Conservation (phyloP, 2,888 invertebrate genomes). For the Itoplectis maculator region DNA sequence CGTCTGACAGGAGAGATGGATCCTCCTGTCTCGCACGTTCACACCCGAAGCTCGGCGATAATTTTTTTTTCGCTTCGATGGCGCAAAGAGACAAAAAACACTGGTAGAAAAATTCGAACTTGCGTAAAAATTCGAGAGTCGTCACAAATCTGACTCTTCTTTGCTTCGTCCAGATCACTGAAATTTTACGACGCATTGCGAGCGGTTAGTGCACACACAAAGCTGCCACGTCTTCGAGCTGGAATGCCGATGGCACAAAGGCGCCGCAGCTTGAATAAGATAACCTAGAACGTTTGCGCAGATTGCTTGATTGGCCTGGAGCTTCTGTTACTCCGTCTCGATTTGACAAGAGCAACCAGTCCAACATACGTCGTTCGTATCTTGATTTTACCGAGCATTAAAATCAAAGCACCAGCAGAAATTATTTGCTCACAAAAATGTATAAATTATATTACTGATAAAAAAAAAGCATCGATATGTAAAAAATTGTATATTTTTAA, state of each 20-base stretch:
- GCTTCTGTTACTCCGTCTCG: constrained; percentile 26
- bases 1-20: constrained; percentile 4
- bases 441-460: too few species aligned
- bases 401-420: background rate
- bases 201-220: background rate
- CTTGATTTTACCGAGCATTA: background rate
- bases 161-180: background rate
- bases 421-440: too few species aligned
- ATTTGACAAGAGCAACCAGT: constrained; percentile 1
- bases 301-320: constrained; percentile 60
- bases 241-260: constrained; percentile 49
- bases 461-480: too few species aligned
- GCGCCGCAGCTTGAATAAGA: constrained; percentile 37
- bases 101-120: too few species aligned
- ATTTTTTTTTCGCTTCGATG: constrained; percentile 33
- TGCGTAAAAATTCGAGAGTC: too few species aligned
- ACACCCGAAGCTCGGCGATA: background rate
- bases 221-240: constrained; percentile 18
- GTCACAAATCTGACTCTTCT: constrained; percentile 1
- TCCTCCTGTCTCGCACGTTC: constrained; percentile 11
- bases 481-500: too few species aligned
- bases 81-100: constrained; percentile 1
- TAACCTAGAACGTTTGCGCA: constrained; percentile 44
- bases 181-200: background rate
- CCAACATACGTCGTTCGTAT: background rate